Conservation (phyloP, 2,113 vertebrate genomes). For the Ophthalmolycus amberensis region DNA sequence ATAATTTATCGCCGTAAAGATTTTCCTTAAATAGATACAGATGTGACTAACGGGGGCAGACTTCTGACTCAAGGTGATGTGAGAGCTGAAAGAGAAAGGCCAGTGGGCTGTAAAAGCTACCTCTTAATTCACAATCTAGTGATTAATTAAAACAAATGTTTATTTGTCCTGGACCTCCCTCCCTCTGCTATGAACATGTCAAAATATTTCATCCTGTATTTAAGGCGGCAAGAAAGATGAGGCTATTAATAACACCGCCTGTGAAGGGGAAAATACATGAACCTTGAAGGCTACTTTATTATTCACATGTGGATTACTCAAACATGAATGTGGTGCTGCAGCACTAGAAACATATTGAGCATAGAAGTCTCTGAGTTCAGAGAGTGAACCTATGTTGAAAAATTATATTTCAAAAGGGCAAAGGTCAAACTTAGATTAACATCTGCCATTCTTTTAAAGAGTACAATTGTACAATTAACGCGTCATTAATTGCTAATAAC, state of each 20-base stretch:
- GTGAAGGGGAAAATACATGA: constrained; percentile 74
- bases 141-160: constrained; percentile 82
- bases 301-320: constrained; percentile 82
- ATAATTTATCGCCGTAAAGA: constrained; percentile 66
- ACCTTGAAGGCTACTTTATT: constrained; percentile 79
- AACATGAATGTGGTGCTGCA: constrained; percentile 51
- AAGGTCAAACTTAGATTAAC: constrained; percentile 32
- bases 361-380: constrained; percentile 14
- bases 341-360: constrained; percentile 29
- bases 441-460: background rate
- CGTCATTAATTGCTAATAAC: background rate
- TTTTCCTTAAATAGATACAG: constrained; percentile 70
- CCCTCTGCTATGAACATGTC: constrained; percentile 73
- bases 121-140: constrained; percentile 64
- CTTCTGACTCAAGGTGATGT: constrained; percentile 55
- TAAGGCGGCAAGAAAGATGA: constrained; percentile 76
- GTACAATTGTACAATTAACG: background rate
- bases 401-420: constrained; percentile 16
- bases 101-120: constrained; percentile 42
- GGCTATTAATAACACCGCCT: constrained; percentile 76
- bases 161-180: constrained; percentile 66
- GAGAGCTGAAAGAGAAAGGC: constrained; percentile 35
- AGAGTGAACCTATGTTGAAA: background rate
- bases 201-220: constrained; percentile 79
- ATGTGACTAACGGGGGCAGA: constrained; percentile 61